phyloP scores from a whole-genome alignment of 2,888 invertebrate genomes.

The Rhaphigaster nebulosa region DNA sequence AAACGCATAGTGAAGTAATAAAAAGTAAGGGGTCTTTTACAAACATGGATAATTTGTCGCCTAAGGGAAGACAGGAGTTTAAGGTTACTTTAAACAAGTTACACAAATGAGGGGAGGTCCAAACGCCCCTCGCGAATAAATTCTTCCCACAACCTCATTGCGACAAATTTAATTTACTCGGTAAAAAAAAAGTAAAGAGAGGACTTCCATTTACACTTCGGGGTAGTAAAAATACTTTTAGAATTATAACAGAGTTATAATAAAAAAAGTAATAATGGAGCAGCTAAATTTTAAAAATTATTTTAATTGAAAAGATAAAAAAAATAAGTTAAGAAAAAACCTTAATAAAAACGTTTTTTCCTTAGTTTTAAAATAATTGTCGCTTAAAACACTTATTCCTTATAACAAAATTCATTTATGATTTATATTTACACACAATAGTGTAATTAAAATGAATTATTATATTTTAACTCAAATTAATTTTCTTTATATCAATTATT shows the following conservation, averaged over 20 bases:
- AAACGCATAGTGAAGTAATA: neutral
- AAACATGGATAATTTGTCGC: neutral
- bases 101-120: conserved; percentile 1
- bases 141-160: conserved; percentile 35
- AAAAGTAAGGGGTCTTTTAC: neutral
- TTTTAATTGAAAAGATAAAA: neutral
- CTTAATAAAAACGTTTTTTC: too few relatives aligned
- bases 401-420: too few relatives aligned
- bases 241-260: neutral
- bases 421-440: too few relatives aligned
- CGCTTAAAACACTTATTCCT: too few relatives aligned
- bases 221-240: neutral
- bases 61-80: neutral
- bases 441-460: too few relatives aligned
- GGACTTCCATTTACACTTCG: neutral
- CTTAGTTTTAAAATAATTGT: too few relatives aligned
- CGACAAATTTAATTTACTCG: conserved; percentile 19
- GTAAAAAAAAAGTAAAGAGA: neutral
- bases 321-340: neutral
- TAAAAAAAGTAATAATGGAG: neutral
- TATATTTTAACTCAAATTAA: too few relatives aligned
- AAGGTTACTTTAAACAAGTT: conserved; percentile 28
- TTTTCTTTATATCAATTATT: too few relatives aligned
- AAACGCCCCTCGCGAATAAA: conserved; percentile 8
- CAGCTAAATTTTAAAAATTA: neutral